Conservation (phyloP, 1,140 invertebrate species). For the Elysia chlorotica region DNA sequence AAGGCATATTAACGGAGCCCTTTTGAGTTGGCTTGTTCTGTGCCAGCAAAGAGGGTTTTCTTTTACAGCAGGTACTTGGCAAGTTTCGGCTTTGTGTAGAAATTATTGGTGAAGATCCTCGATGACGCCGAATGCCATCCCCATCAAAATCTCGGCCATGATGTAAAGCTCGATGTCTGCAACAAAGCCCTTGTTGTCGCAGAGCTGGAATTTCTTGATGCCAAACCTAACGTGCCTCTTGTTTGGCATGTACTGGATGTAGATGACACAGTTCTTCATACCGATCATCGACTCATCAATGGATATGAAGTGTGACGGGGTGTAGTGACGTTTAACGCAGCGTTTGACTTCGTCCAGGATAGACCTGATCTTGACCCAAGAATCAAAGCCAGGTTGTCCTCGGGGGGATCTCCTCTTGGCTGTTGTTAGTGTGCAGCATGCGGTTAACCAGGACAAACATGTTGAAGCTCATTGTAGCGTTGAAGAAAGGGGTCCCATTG, state of each 20-base stretch:
- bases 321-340: conserved; percentile 13
- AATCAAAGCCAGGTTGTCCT: too few relatives aligned
- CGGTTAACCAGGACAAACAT: too few relatives aligned
- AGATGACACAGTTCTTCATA: conserved; percentile 16
- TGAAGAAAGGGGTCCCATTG: too few relatives aligned
- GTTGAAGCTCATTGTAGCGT: too few relatives aligned
- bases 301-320: conserved; percentile 10
- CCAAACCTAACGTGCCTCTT: conserved; percentile 24
- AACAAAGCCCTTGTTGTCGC: conserved; percentile 19
- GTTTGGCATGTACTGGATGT: conserved; percentile 12
- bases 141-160: conserved; percentile 21
- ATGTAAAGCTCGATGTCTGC: conserved; percentile 4
- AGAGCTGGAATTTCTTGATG: conserved; percentile 27
- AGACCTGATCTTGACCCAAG: too few relatives aligned
- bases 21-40: conserved; percentile 9
- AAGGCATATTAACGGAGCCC: background rate
- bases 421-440: too few relatives aligned
- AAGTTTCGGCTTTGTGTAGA: conserved; percentile 19
- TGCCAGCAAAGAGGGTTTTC: conserved; percentile 15
- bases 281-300: conserved; percentile 31
- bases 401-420: too few relatives aligned
- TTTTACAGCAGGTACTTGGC: background rate
- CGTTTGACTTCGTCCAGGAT: too few relatives aligned
- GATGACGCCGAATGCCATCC: conserved; percentile 17
- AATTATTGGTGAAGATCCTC: conserved; percentile 26